Evolutionary conservation across 1,140 invertebrate genomes (phyloP).

Genomic region (Saccostrea cuccullata): DNA sequence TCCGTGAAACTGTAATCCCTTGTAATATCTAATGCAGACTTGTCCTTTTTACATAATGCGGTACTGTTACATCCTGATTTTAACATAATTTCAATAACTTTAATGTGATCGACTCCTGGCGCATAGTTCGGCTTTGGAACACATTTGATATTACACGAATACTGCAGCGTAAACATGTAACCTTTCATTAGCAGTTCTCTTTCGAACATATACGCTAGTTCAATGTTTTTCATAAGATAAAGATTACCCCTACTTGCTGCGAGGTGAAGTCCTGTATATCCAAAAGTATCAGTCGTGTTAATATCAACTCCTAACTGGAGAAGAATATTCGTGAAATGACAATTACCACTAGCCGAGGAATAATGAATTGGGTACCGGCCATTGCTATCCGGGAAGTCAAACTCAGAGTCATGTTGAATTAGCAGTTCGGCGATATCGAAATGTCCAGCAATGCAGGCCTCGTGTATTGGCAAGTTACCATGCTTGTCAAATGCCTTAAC

Average conservation of each 20-base stretch:
- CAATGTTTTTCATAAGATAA: slow-evolving; percentile 24
- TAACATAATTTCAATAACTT: not conserved
- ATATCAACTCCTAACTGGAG: not conserved
- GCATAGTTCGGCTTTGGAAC: not conserved
- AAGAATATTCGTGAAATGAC: not conserved
- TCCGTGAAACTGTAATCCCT: slow-evolving; percentile 1
- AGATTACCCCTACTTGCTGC: slow-evolving; percentile 24
- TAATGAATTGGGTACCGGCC: slow-evolving; percentile 31
- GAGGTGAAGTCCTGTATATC: slow-evolving; percentile 18
- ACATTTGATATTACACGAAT: not conserved
- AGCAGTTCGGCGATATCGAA: slow-evolving; percentile 14
- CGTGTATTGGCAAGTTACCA: slow-evolving; percentile 18
- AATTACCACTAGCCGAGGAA: slow-evolving; percentile 24
- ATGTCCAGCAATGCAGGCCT: not conserved
- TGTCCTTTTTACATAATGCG: not conserved
- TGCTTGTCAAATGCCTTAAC: not conserved
- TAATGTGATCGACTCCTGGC: not conserved
- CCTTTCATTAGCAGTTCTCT: not conserved
- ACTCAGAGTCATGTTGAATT: not conserved
- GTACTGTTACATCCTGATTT: not conserved
- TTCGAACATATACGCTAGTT: slow-evolving; percentile 4
- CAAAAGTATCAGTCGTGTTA: not conserved
- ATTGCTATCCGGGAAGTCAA: not conserved
- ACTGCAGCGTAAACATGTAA: slow-evolving; percentile 22
- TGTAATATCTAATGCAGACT: not conserved